Evolutionary conservation across 2,888 invertebrate species (phyloP).

Genomic region (Ophraella communa): DNA sequence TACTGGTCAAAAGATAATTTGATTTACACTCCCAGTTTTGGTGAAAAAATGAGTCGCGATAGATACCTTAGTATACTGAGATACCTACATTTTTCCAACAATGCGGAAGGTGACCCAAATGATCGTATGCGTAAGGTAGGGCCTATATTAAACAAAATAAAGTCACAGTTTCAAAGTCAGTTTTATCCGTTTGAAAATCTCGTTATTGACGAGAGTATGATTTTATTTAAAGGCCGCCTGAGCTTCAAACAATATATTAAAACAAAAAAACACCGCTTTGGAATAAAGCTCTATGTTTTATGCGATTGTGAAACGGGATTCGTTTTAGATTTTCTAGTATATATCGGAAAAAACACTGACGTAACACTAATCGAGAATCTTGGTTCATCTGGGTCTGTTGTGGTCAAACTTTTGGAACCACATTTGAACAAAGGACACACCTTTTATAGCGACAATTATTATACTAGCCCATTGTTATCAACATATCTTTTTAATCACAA

Average conservation of each 20-base stretch:
- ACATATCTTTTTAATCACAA: slow-evolving; percentile 23
- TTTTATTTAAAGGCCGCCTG: too few relatives aligned
- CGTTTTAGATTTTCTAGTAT: background rate
- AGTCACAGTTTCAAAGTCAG: background rate
- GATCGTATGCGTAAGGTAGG: slow-evolving; percentile 15
- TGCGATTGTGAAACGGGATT: background rate
- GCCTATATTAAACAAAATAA: background rate
- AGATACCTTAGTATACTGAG: too few relatives aligned
- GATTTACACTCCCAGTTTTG: background rate
- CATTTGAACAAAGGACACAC: slow-evolving; percentile 24
- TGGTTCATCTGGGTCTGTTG: slow-evolving; percentile 9
- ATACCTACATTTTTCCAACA: background rate
- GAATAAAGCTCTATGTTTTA: too few relatives aligned
- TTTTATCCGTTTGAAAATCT: background rate
- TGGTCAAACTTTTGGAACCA: slow-evolving; percentile 8
- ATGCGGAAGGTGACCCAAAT: background rate
- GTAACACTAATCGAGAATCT: background rate
- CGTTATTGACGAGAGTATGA: too few relatives aligned
- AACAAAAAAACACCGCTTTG: too few relatives aligned
- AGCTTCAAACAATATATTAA: too few relatives aligned
- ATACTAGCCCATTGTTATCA: slow-evolving; percentile 25
- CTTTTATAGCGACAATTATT: slow-evolving; percentile 23
- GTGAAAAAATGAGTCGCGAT: background rate
- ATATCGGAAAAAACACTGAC: background rate
- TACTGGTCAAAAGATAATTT: background rate